Base-by-base conservation (phyloP, 2,888 invertebrate species). In the Mythimna impura region DNA sequence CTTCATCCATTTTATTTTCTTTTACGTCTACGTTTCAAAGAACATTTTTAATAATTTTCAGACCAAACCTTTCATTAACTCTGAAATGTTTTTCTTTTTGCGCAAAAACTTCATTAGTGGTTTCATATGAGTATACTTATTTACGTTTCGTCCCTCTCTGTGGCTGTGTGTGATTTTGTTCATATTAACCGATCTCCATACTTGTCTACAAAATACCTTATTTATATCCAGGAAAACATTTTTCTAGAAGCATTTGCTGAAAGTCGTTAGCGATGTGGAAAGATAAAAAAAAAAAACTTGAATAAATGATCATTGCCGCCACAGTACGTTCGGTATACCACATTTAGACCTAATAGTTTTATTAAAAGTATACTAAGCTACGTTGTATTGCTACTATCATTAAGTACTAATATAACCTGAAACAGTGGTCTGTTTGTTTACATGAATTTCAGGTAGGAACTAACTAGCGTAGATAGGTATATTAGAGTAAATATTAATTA, bases 81-180 rank as follows among this genome's bases (percentile, higher is more conserved):
- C 68, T 40, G 76, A 63, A 81, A 74, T 65, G 58, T 76, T 79
- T 73, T 60, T 71, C 36, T 76, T 62, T 80, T 66, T 76, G 68
- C 40, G 62, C 22, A 69, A 78, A 81, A 84, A 87, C 78, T 80
- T 83, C 70, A 82, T 85, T 76, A 65, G 81, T 61, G 70, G 70
- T 71, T 64, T 76, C 70, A 66, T 70, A 66, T 55, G 58, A 52
- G 60, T 50, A 17, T 47, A 61, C 17, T 34, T 74, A 52, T 63
- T 80, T 79, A 67, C 12, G 7, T 80, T 68, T 69, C 36, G 54
- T 43, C 52, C 12, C 30, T 55, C 30, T 40, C 52, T 55, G 22
- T 66, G 43, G 50, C 60, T 65, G 36, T 40, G 30, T 43, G 6
- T 58, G 22, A 65, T 65, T 61, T 52, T 22, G 34, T 74, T 68